phyloP scores from a whole-genome alignment of 1,140 invertebrate species.

The Pseudomyrmex pallidus region DNA sequence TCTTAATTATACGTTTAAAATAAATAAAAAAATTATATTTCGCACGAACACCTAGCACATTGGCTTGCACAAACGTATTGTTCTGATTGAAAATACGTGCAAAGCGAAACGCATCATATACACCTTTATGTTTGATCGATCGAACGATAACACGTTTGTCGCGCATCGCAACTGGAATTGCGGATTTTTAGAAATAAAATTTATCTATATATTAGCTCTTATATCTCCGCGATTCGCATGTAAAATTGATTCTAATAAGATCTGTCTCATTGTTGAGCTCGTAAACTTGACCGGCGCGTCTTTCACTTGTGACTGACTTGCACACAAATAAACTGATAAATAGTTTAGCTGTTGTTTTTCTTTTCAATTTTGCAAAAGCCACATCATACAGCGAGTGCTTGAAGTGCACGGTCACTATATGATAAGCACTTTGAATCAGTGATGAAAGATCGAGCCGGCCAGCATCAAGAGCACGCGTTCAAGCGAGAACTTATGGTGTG shows the following conservation, averaged over 20 bases:
- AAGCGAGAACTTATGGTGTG: too few relatives aligned
- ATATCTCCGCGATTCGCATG: slow-evolving; percentile 30
- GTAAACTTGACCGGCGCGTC: slow-evolving; percentile 46
- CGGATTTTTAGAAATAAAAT: slow-evolving; percentile 40
- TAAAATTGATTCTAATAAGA: slow-evolving; percentile 50
- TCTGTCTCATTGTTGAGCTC: slow-evolving; percentile 42
- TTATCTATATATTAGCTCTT: slow-evolving; percentile 48
- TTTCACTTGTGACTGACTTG: slow-evolving; percentile 57
- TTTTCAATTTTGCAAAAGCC: background rate
- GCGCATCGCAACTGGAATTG: slow-evolving; percentile 29
- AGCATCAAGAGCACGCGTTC: too few relatives aligned
- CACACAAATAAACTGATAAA: slow-evolving; percentile 62
- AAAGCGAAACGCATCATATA: too few relatives aligned
- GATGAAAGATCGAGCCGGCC: too few relatives aligned
- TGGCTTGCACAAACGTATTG: background rate
- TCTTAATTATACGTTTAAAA: too few relatives aligned
- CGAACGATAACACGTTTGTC: slow-evolving; percentile 16
- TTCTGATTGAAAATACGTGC: background rate
- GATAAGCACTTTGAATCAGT: too few relatives aligned
- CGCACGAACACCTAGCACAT: too few relatives aligned
- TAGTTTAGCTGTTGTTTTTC: slow-evolving; percentile 48
- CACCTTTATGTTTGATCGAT: background rate
- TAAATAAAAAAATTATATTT: too few relatives aligned
- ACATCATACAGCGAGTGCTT: too few relatives aligned
- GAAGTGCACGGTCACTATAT: too few relatives aligned